Percentiles rank a stretch among this genome's conserved stretches.
Conservation (phyloP, 2,113 vertebrate genomes). For the Apodemus sylvaticus region DNA sequence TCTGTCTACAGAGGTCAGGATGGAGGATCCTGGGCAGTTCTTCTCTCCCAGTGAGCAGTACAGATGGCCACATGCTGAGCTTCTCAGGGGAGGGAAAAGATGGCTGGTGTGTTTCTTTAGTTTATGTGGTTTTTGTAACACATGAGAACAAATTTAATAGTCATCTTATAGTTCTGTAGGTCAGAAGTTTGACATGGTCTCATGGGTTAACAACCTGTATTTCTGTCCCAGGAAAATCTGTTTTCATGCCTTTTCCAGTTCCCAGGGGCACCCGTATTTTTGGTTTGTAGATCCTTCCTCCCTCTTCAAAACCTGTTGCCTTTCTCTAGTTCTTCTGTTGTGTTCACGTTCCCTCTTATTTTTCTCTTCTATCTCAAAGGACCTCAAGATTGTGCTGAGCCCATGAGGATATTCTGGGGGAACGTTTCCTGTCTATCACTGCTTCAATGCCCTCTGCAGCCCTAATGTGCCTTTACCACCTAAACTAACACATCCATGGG, state of each 20-base stretch:
- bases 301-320: neutral
- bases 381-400: too few species aligned
- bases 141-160: neutral
- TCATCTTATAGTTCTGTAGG: neutral
- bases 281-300: neutral
- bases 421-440: fast-evolving
- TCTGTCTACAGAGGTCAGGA: too few species aligned
- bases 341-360: too few species aligned
- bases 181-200: neutral
- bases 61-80: neutral
- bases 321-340: neutral
- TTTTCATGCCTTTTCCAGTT: neutral
- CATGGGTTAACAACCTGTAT: neutral
- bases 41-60: too few species aligned
- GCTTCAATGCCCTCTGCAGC: neutral
- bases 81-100: neutral
- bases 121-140: neutral
- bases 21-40: neutral
- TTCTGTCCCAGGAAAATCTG: neutral
- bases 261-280: neutral
- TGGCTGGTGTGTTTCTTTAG: neutral
- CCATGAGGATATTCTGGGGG: neutral
- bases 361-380: neutral
- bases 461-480: neutral
- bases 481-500: neutral